A percentile compares a stretch with the other conserved stretches of the same genome.
Evolutionary conservation across 2,113 vertebrate genomes (phyloP).

Genomic region (Promerops cafer): DNA sequence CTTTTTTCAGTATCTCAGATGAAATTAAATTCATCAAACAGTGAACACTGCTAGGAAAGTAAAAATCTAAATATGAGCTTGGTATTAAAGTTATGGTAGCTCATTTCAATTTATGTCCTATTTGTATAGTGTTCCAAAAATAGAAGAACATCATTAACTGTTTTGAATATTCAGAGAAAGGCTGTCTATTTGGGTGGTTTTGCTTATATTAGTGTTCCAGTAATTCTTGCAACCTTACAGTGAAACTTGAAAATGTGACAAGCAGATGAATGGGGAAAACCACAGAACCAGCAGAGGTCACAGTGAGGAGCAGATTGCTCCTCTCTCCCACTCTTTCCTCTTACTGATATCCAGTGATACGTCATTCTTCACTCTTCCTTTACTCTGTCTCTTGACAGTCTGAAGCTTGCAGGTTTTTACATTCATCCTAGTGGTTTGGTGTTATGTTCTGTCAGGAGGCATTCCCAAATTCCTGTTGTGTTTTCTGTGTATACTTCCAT

Average conservation of each 20-base stretch:
- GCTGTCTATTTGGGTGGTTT: slow-evolving; percentile 7
- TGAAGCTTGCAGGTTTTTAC: not conserved
- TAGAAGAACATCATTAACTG: not conserved
- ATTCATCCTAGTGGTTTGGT: not conserved
- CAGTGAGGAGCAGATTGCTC: not conserved
- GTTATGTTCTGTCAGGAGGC: not conserved
- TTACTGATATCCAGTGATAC: not conserved
- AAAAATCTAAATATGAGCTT: slow-evolving; percentile 51
- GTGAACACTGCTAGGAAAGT: slow-evolving; percentile 16
- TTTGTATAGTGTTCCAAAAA: slow-evolving; percentile 43
- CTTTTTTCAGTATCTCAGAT: slow-evolving; percentile 41
- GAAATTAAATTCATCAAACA: slow-evolving; percentile 48
- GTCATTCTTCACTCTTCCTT: not conserved
- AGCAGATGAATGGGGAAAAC: not conserved
- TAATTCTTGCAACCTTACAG: not conserved
- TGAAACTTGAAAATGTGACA: not conserved
- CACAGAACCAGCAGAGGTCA: not conserved
- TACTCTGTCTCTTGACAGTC: not conserved
- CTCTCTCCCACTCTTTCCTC: not conserved
- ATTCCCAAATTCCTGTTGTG: not conserved
- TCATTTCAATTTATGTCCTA: slow-evolving; percentile 44
- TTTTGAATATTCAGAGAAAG: not conserved
- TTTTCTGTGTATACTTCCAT: not conserved
- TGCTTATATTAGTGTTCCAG: not conserved
- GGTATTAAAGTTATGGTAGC: slow-evolving; percentile 31